A percentile compares a stretch with the other conserved stretches of the same genome.
Conservation (phyloP, 2,888 invertebrate genomes). For the Ceraclea dissimilis region DNA sequence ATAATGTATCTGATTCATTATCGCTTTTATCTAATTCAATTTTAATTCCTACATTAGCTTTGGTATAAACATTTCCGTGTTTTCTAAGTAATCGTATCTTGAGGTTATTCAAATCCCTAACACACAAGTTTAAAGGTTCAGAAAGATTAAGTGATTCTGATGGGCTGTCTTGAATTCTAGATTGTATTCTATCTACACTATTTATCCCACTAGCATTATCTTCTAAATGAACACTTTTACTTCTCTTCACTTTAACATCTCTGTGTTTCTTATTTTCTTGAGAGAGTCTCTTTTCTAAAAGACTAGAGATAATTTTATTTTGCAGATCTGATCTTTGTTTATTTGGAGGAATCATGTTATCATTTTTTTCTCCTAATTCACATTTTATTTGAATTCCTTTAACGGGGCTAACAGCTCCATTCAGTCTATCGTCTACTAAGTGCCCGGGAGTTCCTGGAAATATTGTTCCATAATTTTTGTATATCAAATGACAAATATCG, state of each 20-base stretch:
- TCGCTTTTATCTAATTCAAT: conserved; percentile 37
- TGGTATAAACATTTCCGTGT: conserved; percentile 55
- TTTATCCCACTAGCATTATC: conserved; percentile 24
- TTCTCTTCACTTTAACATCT: conserved; percentile 28
- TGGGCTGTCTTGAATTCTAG: conserved; percentile 32
- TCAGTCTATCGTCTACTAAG: conserved; percentile 40
- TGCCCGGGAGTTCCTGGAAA: conserved; percentile 65
- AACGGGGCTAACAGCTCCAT: conserved; percentile 32
- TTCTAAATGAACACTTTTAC: conserved; percentile 12
- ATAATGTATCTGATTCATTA: conserved; percentile 6
- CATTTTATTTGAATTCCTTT: conserved; percentile 28
- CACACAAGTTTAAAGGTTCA: conserved; percentile 78
- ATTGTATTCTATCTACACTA: conserved; percentile 40
- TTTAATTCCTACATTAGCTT: conserved; percentile 49
- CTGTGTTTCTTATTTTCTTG: conserved; percentile 53
- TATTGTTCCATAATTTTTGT: conserved; percentile 86
- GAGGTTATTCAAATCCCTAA: conserved; percentile 64
- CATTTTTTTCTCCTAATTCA: conserved; percentile 27
- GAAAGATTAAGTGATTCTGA: conserved; percentile 35
- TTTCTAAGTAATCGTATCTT: conserved; percentile 58
- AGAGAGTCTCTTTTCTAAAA: conserved; percentile 61
- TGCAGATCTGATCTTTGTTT: conserved; percentile 57
- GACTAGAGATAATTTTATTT: conserved; percentile 60
- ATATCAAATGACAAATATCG: conserved; percentile 84
- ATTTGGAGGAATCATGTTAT: conserved; percentile 27